Evolutionary conservation across 1,140 invertebrate genomes (phyloP), one percentile per base, ranked within the genome.

Genomic region (Anagrus nilaparvatae): DNA sequence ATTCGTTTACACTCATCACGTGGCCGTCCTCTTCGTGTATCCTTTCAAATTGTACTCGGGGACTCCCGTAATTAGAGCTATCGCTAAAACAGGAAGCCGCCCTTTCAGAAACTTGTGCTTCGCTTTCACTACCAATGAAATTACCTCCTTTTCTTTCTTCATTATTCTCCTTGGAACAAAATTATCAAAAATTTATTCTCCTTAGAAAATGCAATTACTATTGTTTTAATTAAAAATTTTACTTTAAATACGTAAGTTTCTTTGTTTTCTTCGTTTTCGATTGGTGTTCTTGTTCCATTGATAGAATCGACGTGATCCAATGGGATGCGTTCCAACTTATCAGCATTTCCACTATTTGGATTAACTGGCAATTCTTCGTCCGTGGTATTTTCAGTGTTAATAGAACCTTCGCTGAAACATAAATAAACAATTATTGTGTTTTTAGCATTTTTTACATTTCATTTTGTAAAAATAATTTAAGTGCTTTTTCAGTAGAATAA

Each of bases 21-120:
- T 32, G 46, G 29, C 34, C 46, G 9, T 55, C 56, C 27, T 67
- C 63, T 27, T 68, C 63, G 23, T 53, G 57, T 20, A 66, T 61
- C 1, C 59, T 59, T 25, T 72, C 60, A 41, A 71, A 72, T 43
- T 72, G 69, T 0, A 72, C 71, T 27, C 67, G 51, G 1, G 65
- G 64, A 43, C 62, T 66, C 4, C 58, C 62, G 1, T 60, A 35
- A 1, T 53, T 47, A 0, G 61, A 48, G 30, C 54, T 61, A 2
- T 66, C 63, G 37, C 40, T 59, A 36, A 52, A 51, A 36, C 54
- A 50, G 5, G 58, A 60, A 31, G 67, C 67, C 1, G 69, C 69
- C 46, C 66, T 56, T 25, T 71, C 69, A 0, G 69, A 72, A 13
- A 69, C 48, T 8, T 55, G 66, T 1, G 69, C 65, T 34, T 71